Evolutionary conservation across 2,888 invertebrate genomes (phyloP).

Genomic region (Eremobia ochroleuca): DNA sequence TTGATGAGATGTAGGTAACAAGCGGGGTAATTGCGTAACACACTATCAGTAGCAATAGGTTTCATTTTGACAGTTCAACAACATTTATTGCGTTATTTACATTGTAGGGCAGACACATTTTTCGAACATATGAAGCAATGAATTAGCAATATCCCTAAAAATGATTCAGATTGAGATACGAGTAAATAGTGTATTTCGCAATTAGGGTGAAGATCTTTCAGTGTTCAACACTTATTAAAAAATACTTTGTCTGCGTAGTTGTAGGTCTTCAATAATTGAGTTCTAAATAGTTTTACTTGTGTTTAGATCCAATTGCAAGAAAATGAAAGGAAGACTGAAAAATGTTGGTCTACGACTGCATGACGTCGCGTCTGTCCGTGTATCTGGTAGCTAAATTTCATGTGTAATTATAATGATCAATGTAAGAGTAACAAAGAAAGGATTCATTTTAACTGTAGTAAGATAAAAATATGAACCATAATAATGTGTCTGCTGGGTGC

Average conservation of each 20-base stretch:
- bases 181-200: too few species aligned
- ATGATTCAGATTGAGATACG: too few species aligned
- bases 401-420: not conserved
- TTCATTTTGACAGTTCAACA: too few species aligned
- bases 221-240: not conserved
- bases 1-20: not conserved
- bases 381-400: not conserved
- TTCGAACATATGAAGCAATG: too few species aligned
- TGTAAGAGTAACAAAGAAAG: too few species aligned
- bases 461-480: not conserved
- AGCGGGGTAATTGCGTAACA: too few species aligned
- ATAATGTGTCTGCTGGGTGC: not conserved
- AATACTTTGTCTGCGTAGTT: not conserved
- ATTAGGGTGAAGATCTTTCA: too few species aligned
- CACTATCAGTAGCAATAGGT: too few species aligned
- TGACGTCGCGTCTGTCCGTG: not conserved
- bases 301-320: not conserved
- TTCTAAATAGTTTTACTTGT: conserved; percentile 11
- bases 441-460: not conserved
- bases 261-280: conserved; percentile 8
- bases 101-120: too few species aligned
- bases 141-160: too few species aligned
- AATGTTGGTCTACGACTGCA: not conserved
- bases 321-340: conserved; percentile 13
- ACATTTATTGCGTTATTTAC: too few species aligned